Evolutionary conservation across 2,888 invertebrate genomes (phyloP).

Genomic region (Diarsia dahlii): DNA sequence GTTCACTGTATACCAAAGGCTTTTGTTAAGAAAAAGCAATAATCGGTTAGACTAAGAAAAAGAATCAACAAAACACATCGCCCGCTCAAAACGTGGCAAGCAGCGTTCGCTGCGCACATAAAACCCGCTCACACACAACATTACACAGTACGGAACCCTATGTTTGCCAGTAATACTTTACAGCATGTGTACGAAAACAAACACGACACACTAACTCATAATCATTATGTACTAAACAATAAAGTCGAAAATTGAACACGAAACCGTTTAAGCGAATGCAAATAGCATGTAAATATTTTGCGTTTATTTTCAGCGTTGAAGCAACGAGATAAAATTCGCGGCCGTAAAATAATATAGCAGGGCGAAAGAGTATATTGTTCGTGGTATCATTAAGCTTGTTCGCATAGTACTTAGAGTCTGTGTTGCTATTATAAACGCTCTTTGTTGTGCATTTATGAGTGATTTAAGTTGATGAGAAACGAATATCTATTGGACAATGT

Average conservation of each 20-base stretch:
- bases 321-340: conserved; percentile 84
- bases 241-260: conserved; percentile 75
- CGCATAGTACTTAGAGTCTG: conserved; percentile 72
- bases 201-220: conserved; percentile 67
- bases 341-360: conserved; percentile 81
- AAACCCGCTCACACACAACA: conserved; percentile 82
- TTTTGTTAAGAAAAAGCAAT: conserved; percentile 61
- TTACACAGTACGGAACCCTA: conserved; percentile 80
- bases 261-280: conserved; percentile 73
- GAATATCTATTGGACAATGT: conserved; percentile 68
- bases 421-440: conserved; percentile 69
- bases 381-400: conserved; percentile 78
- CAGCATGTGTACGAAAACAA: conserved; percentile 76
- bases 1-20: conserved; percentile 38
- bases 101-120: conserved; percentile 74
- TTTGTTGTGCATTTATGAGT: conserved; percentile 72
- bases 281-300: conserved; percentile 79
- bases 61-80: conserved; percentile 66
- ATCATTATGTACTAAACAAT: conserved; percentile 66
- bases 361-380: conserved; percentile 80
- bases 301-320: conserved; percentile 81
- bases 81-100: conserved; percentile 72
- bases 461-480: conserved; percentile 74
- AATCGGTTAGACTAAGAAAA: conserved; percentile 64
- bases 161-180: conserved; percentile 83